Percentiles rank a stretch among this genome's conserved stretches.
Conservation (phyloP, 2,113 vertebrate genomes). For the Centropus unirufus region DNA sequence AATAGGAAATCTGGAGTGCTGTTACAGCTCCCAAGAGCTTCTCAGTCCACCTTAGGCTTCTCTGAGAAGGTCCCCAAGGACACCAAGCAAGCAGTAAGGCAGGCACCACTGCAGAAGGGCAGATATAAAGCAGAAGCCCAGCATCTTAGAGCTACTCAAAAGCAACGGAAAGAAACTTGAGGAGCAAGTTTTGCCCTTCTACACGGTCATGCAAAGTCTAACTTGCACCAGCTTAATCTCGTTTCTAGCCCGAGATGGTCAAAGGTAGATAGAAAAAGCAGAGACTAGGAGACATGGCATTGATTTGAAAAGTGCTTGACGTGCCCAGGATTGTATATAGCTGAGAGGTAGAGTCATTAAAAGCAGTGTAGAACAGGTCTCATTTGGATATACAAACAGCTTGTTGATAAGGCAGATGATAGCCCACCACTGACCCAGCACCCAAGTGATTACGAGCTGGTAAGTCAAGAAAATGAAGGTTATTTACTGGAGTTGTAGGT, state of each 20-base stretch:
- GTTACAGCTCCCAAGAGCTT: not conserved
- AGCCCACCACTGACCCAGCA: not conserved
- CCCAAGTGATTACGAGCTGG: not conserved
- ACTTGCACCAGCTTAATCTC: not conserved
- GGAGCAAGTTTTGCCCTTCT: not conserved
- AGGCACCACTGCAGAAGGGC: not conserved
- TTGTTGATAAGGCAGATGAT: not conserved
- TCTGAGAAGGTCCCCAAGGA: not conserved
- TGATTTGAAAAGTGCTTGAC: not conserved
- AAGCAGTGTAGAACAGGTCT: not conserved
- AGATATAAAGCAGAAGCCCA: not conserved
- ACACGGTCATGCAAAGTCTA: not conserved
- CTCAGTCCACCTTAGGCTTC: not conserved
- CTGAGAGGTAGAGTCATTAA: not conserved
- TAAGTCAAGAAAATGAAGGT: not conserved
- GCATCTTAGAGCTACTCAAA: not conserved
- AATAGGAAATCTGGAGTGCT: not conserved
- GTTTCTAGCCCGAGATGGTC: not conserved
- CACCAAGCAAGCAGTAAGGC: not conserved
- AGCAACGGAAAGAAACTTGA: not conserved
- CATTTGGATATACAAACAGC: not conserved
- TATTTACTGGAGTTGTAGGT: constrained; percentile 84
- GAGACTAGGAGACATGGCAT: not conserved
- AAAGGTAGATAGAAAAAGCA: not conserved
- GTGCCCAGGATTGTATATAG: not conserved